A percentile compares a stretch with the other conserved stretches of the same genome.
These are phyloP conservation scores for Planococcus citri DNA, from an alignment of 1,140 invertebrate genomes.

Conservation along the genomic window DNA sequence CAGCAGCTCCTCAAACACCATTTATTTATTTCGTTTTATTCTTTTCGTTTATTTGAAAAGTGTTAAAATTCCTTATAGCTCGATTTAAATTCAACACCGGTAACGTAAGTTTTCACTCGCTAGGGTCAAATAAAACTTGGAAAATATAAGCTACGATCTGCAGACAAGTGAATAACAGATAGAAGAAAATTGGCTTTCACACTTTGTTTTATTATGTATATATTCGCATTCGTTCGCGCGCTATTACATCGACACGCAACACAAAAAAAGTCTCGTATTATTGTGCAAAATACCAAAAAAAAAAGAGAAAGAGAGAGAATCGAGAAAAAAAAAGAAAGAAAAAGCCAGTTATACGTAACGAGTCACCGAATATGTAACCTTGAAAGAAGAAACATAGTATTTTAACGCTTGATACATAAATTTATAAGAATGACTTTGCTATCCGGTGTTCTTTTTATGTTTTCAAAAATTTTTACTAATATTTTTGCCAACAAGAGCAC, in stretches of 20 bases:
- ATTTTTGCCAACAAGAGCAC: too few relatives aligned
- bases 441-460: too few relatives aligned
- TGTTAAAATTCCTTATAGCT: background rate
- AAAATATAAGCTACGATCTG: conserved; percentile 3
- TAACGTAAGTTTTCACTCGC: background rate
- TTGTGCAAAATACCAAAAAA: background rate
- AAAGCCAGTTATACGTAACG: too few relatives aligned
- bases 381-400: too few relatives aligned
- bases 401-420: too few relatives aligned
- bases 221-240: background rate
- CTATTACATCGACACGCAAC: background rate
- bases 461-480: too few relatives aligned
- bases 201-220: conserved; percentile 4
- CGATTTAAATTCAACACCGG: conserved; percentile 2
- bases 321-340: background rate
- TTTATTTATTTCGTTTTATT: background rate
- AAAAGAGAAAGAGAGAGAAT: background rate
- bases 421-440: too few relatives aligned
- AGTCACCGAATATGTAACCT: too few relatives aligned
- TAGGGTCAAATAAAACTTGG: background rate
- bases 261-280: background rate
- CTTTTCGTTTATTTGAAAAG: too few relatives aligned
- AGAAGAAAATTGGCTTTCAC: background rate
- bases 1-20: too few relatives aligned
- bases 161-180: background rate